phyloP scores from a whole-genome alignment of 2,888 invertebrate species.

The Blera fallax region DNA sequence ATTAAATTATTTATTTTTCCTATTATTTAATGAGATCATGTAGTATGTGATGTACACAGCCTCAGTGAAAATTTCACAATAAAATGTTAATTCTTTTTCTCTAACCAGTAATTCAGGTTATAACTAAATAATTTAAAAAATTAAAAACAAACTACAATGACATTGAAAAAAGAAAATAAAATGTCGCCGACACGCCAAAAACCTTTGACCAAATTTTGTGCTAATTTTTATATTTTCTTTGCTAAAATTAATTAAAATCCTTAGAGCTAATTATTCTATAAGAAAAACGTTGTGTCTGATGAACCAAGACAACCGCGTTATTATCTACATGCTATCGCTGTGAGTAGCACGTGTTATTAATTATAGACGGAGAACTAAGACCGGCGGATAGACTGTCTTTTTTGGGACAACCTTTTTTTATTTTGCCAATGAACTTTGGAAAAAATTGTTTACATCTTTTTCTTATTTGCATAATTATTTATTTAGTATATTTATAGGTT shows the following conservation, averaged over 20 bases:
- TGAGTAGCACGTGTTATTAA: background rate
- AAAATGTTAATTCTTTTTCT: background rate
- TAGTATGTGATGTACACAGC: background rate
- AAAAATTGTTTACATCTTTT: background rate
- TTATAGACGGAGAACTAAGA: background rate
- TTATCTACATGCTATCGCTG: background rate
- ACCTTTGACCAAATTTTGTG: background rate
- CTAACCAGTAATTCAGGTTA: background rate
- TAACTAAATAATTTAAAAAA: background rate
- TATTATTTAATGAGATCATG: background rate
- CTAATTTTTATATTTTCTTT: conserved; percentile 16
- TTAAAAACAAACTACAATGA: background rate
- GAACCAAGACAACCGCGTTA: background rate
- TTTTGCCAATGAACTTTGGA: background rate
- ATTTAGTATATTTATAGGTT: background rate
- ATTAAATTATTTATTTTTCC: background rate
- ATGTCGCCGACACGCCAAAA: too few relatives aligned
- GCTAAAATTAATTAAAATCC: background rate
- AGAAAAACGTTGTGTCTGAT: background rate
- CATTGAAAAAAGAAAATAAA: background rate
- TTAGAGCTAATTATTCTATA: background rate
- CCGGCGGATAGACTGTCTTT: background rate
- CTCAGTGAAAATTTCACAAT: background rate
- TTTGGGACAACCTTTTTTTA: too few relatives aligned
- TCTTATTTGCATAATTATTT: background rate